phyloP scores from a whole-genome alignment of 2,113 vertebrate species.

The Dolichallabes microphthalmus region DNA sequence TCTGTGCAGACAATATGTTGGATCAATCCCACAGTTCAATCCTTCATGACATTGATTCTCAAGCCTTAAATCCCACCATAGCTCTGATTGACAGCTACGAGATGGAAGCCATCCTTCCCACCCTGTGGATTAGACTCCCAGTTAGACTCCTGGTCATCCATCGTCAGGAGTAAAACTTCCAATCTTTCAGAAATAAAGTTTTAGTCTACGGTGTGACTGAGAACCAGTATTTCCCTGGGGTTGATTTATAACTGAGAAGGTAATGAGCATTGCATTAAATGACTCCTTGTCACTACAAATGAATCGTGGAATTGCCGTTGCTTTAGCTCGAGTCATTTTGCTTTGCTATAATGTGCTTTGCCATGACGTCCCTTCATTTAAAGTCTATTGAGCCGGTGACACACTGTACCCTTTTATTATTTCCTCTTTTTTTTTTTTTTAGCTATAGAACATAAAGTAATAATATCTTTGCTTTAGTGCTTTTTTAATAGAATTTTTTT shows the following conservation, averaged over 20 bases:
- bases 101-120: neutral
- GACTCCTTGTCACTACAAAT: conserved; percentile 19
- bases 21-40: neutral
- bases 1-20: neutral
- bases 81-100: conserved; percentile 3
- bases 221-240: conserved; percentile 26
- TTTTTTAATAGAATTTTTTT: conserved; percentile 23
- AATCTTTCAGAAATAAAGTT: neutral
- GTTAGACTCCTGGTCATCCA: neutral
- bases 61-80: neutral
- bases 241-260: conserved; percentile 29
- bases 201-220: neutral
- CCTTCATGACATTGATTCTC: neutral
- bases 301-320: neutral
- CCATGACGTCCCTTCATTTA: conserved; percentile 8
- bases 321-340: neutral
- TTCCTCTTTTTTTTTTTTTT: neutral
- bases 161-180: neutral
- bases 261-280: conserved; percentile 35
- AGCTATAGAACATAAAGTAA: conserved; percentile 7
- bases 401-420: neutral
- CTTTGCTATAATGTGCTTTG: conserved; percentile 11
- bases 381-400: conserved; percentile 10
- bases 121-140: neutral
- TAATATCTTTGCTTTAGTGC: conserved; percentile 17